These are phyloP conservation scores for Caradrina clavipalpis DNA, from an alignment of 2,888 invertebrate species.

Conservation along the genomic window DNA sequence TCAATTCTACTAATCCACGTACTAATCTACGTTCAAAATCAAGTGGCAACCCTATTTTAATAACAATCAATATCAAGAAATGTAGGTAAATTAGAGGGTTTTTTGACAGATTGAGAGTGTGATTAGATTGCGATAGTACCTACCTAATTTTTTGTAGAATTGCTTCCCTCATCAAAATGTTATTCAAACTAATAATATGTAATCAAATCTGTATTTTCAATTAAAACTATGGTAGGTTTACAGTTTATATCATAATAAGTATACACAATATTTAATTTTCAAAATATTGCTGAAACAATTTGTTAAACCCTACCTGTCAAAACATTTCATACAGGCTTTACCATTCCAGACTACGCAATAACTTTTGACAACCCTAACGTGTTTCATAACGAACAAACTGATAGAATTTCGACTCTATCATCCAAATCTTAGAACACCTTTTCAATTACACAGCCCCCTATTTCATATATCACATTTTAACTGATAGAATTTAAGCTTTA, in stretches of 20 bases:
- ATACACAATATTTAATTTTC: conserved; percentile 17
- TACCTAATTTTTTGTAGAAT: too few relatives aligned
- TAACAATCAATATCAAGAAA: too few relatives aligned
- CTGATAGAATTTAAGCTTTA: conserved; percentile 23
- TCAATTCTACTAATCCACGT: too few relatives aligned
- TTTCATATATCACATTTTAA: not conserved
- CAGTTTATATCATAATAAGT: not conserved
- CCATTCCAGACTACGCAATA: conserved; percentile 37
- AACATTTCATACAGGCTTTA: conserved; percentile 45
- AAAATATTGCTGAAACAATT: conserved; percentile 9
- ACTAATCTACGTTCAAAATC: too few relatives aligned
- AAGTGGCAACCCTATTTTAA: too few relatives aligned
- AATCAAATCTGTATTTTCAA: too few relatives aligned
- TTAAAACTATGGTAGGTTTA: too few relatives aligned
- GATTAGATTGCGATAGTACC: too few relatives aligned
- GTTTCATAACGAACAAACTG: conserved; percentile 6
- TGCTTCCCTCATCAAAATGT: too few relatives aligned
- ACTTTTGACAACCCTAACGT: conserved; percentile 40
- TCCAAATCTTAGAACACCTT: not conserved
- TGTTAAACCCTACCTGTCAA: conserved; percentile 5
- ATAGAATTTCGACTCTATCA: conserved; percentile 10
- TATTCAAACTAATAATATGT: too few relatives aligned
- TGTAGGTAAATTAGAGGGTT: too few relatives aligned
- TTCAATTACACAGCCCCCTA: not conserved
- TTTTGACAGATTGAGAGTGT: too few relatives aligned